phyloP scores from a whole-genome alignment of 2,113 vertebrate species.

The Tympanuchus pallidicinctus region DNA sequence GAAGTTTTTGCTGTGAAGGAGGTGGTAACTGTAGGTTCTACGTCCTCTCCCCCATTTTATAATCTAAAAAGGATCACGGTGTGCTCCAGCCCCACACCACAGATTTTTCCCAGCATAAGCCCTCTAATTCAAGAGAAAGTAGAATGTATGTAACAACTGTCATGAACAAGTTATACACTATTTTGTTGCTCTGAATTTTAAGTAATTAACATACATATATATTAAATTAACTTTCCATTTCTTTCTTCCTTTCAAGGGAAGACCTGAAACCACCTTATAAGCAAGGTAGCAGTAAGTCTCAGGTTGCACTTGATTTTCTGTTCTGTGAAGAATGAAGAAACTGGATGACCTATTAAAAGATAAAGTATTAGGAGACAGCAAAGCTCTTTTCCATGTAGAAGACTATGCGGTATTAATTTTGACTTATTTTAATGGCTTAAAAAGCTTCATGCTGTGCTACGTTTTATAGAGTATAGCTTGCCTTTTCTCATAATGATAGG shows the following conservation, averaged over 20 bases:
- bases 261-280: not conserved
- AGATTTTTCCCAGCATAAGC: not conserved
- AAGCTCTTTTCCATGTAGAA: not conserved
- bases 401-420: not conserved
- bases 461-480: not conserved
- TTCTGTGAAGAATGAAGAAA: not conserved
- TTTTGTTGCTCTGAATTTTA: not conserved
- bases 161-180: not conserved
- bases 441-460: not conserved
- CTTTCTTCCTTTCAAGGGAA: not conserved
- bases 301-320: not conserved
- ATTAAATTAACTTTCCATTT: not conserved
- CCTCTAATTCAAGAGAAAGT: not conserved
- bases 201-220: not conserved
- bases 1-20: not conserved
- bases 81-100: too few relatives aligned
- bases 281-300: not conserved
- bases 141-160: not conserved
- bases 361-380: not conserved
- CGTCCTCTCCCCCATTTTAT: accelerated
- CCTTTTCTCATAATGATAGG: not conserved
- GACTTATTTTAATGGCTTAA: not conserved
- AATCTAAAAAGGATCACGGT: not conserved
- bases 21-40: not conserved
- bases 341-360: not conserved